A percentile compares a stretch with the other conserved stretches of the same genome.
These are phyloP conservation scores for Dolichotis patagonum DNA, from an alignment of 2,113 vertebrate species.

Conservation along the genomic window DNA sequence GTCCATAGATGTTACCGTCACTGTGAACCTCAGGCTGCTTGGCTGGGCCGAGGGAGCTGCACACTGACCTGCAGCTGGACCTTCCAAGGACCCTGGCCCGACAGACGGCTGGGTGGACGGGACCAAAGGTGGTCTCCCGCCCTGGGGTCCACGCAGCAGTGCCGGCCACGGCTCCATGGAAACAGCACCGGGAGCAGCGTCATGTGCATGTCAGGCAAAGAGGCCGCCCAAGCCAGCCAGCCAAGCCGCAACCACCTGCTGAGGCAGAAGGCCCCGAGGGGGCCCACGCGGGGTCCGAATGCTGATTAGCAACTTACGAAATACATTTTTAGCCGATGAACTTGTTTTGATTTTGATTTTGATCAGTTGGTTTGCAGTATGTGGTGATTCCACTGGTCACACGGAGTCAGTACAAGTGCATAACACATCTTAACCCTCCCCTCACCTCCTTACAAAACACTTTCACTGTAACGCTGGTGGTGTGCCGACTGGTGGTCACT, in stretches of 20 bases:
- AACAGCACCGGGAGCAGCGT: background rate
- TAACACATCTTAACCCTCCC: background rate
- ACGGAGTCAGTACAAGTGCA: background rate
- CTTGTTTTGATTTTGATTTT: background rate
- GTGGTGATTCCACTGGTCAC: background rate
- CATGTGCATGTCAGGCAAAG: rapidly evolving
- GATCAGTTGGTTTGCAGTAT: background rate
- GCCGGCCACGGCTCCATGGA: background rate
- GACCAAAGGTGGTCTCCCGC: background rate
- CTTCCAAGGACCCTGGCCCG: background rate
- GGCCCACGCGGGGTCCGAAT: background rate
- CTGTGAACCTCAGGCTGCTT: background rate
- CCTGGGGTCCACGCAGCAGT: background rate
- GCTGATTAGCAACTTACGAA: background rate
- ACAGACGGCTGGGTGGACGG: no score
- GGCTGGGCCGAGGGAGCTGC: background rate
- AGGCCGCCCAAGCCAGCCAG: background rate
- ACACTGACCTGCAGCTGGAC: background rate
- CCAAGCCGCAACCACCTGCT: background rate
- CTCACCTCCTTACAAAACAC: background rate
- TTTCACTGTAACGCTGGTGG: background rate
- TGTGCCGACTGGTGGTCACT: background rate
- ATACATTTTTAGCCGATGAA: background rate
- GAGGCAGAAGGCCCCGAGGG: rapidly evolving
- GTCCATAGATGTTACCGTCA: background rate